Evolutionary conservation across 2,113 vertebrate species (phyloP), one percentile per base, ranked within the genome.

Genomic region (Sterna hirundo): DNA sequence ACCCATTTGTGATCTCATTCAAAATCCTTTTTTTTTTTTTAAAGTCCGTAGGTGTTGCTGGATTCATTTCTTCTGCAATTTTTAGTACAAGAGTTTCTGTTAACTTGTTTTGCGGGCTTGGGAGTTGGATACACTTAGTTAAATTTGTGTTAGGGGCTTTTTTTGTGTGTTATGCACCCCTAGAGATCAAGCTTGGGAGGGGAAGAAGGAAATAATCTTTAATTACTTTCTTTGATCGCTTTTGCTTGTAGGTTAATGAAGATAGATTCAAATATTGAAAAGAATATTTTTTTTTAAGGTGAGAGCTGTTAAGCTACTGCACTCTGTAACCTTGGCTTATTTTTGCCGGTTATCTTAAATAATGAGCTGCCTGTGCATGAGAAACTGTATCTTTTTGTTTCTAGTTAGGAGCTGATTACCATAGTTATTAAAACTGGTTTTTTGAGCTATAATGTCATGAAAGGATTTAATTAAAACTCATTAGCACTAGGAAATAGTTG

Each of bases 291-390:
- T 4, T 13, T 32, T 74, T 83, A 62, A 30, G 23, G 11, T 65
- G 34, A 30, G 23, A 3, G 4, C 60, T 66, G 20, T 54, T 71
- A 57, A 75, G 27, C 2, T 49, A 2, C n/a, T 61, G 38, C 26
- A 83, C 10, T 68, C 32, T 88, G 15, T 69, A 88, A 66, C 38
- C n/a, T 83, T 71, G 70, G 32, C 20, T 76, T 42, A 23, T 78
- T 54, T 86, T 76, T 76, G 46, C 36, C 7, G 18, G 38, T 49
- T 88, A 25, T 17, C 32, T n/a, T 84, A 66, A 74, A 30, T 61
- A 42, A 57, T 0, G 0, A 74, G 25, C 30, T 60, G 16, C 6
- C 7, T 40, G 21, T 55, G 26, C 10, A 11, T 21, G 36, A 78
- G 42, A 62, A 60, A 49, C 11, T 20, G 4, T 72, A 2, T 76